Conservation (phyloP, 2,888 invertebrate genomes). For the Pherbina coryleti region DNA sequence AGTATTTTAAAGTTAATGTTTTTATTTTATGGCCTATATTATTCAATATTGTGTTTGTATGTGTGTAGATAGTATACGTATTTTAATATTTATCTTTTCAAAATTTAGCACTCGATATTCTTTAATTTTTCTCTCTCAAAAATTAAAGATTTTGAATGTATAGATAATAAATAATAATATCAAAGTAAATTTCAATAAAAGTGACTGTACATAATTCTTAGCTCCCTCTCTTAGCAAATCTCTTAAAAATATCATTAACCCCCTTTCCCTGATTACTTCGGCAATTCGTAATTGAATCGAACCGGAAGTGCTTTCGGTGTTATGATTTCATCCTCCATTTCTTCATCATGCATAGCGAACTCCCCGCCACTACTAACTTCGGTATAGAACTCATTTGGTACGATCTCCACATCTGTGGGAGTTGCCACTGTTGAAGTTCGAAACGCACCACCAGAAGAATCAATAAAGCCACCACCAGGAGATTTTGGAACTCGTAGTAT, state of each 20-base stretch:
- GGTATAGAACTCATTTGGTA: conserved; percentile 67
- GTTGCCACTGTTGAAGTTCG: conserved; percentile 52
- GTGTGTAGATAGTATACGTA: conserved; percentile 20
- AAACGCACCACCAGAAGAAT: conserved; percentile 48
- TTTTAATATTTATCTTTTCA: not conserved
- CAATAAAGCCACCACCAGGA: conserved; percentile 54
- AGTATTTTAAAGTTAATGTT: conserved; percentile 13
- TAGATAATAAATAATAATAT: not conserved
- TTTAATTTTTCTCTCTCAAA: not conserved
- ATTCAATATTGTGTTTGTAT: conserved; percentile 2
- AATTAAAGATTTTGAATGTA: not conserved
- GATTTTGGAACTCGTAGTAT: conserved; percentile 63
- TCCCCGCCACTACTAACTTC: conserved; percentile 63
- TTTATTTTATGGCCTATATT: not conserved
- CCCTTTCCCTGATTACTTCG: conserved; percentile 57
- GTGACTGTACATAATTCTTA: conserved; percentile 26
- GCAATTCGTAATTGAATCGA: conserved; percentile 64
- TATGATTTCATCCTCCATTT: conserved; percentile 68
- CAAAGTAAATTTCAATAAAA: conserved; percentile 23
- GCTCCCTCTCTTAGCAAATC: not conserved
- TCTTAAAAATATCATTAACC: not conserved
- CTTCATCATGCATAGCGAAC: conserved; percentile 66
- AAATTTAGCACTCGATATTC: conserved; percentile 16
- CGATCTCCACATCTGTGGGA: conserved; percentile 67
- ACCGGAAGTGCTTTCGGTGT: conserved; percentile 70